Conservation (phyloP, 2,888 invertebrate genomes). For the Zhuqinia jingwanae region DNA sequence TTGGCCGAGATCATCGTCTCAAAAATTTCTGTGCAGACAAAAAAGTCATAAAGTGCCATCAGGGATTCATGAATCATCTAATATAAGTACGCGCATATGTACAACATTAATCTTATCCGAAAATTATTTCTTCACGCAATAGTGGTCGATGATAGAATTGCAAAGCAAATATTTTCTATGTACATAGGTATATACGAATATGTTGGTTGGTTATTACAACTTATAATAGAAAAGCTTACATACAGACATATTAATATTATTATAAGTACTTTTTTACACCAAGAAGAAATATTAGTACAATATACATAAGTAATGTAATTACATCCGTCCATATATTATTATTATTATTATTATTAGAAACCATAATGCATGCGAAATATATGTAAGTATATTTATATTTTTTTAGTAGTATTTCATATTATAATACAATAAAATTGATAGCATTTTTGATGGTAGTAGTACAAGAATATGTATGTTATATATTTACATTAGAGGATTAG, state of each 20-base stretch:
- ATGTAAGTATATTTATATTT: background rate
- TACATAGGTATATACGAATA: background rate
- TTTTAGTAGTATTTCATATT: background rate
- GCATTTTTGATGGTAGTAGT: background rate
- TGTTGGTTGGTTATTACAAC: too few species aligned
- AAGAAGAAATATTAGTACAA: background rate
- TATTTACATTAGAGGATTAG: conserved; percentile 13
- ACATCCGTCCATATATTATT: background rate
- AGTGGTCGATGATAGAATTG: background rate
- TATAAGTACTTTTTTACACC: background rate
- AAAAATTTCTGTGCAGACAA: background rate
- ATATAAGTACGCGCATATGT: conserved; percentile 11
- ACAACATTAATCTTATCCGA: conserved; percentile 27
- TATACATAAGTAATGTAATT: background rate
- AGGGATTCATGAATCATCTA: background rate
- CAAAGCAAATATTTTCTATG: background rate
- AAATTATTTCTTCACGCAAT: background rate
- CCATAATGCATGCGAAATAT: background rate
- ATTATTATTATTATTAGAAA: background rate
- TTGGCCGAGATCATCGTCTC: conserved; percentile 11
- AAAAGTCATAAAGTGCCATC: conserved; percentile 7
- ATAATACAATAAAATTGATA: background rate
- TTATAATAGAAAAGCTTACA: too few species aligned
- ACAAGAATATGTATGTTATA: too few species aligned
- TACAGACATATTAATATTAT: too few species aligned